These are phyloP conservation scores for Electrophaes corylata DNA, from an alignment of 2,888 invertebrate species.

Conservation along the genomic window DNA sequence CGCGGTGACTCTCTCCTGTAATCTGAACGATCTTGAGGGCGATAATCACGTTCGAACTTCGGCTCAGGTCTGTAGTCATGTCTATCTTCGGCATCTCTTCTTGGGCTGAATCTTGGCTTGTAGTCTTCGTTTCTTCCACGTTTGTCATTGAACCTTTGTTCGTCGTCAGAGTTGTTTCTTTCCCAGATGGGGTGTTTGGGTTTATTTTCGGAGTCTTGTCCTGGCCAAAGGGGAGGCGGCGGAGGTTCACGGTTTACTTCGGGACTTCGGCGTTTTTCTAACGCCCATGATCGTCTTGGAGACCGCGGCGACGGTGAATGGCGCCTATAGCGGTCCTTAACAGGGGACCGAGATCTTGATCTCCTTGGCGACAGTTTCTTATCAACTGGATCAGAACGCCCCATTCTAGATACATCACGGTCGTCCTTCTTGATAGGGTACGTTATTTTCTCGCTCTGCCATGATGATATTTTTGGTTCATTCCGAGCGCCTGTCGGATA, in stretches of 20 bases:
- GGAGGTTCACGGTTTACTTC: slow-evolving; percentile 57
- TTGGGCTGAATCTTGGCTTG: slow-evolving; percentile 22
- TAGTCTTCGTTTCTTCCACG: slow-evolving; percentile 26
- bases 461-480: slow-evolving; percentile 46
- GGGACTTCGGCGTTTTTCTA: slow-evolving; percentile 70
- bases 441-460: slow-evolving; percentile 48
- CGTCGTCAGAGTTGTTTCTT: slow-evolving; percentile 36
- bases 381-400: slow-evolving; percentile 37
- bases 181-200: slow-evolving; percentile 30
- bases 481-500: slow-evolving; percentile 50
- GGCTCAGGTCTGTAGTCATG: slow-evolving; percentile 18
- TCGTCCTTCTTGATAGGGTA: slow-evolving; percentile 50
- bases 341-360: slow-evolving; percentile 66
- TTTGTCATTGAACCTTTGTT: slow-evolving; percentile 49
- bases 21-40: slow-evolving; percentile 28
- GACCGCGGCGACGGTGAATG: slow-evolving; percentile 65
- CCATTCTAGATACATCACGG: slow-evolving; percentile 26
- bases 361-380: slow-evolving; percentile 47
- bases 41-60: slow-evolving; percentile 32
- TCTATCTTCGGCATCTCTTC: slow-evolving; percentile 24
- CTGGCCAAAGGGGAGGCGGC: slow-evolving; percentile 72
- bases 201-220: slow-evolving; percentile 45
- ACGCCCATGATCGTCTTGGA: slow-evolving; percentile 74
- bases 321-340: slow-evolving; percentile 61
- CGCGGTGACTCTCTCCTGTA: slow-evolving; percentile 41